Evolutionary conservation across 2,888 invertebrate genomes (phyloP).

Genomic region (Baronia brevicornis): DNA sequence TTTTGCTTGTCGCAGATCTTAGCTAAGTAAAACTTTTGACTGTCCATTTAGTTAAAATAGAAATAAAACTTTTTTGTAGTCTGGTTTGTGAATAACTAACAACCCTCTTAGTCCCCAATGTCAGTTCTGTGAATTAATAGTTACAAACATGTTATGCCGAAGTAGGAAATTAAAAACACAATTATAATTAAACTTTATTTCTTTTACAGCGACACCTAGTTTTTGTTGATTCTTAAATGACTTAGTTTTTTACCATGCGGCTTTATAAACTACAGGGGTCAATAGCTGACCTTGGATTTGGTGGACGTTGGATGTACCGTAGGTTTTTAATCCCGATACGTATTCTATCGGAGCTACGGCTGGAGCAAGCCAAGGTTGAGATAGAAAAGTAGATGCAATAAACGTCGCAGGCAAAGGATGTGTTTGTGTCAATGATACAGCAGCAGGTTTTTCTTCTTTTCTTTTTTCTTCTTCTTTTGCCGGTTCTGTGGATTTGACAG

Average conservation of each 20-base stretch:
- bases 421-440: constrained; percentile 5
- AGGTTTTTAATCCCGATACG: constrained; percentile 9
- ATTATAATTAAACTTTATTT: constrained; percentile 6
- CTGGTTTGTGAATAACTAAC: no score
- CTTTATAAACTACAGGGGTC: constrained; percentile 3
- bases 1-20: no score
- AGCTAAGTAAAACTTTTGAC: no score
- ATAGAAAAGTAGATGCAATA: constrained; percentile 1
- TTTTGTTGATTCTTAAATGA: constrained; percentile 4
- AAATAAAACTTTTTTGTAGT: no score
- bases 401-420: constrained; percentile 2
- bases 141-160: background rate
- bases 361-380: constrained; percentile 11
- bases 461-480: constrained; percentile 1
- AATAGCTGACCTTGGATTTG: constrained; percentile 4
- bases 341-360: constrained; percentile 9
- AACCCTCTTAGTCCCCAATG: no score
- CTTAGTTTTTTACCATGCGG: constrained; percentile 7
- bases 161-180: constrained; percentile 6
- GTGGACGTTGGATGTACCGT: constrained; percentile 4
- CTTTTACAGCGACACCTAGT: background rate
- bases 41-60: no score
- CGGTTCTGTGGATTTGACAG: constrained; percentile 6
- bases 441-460: constrained; percentile 2
- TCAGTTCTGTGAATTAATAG: no score